Evolutionary conservation across 2,797 vertebrate genomes (phyloP).

Genomic region (Masticophis lateralis): DNA sequence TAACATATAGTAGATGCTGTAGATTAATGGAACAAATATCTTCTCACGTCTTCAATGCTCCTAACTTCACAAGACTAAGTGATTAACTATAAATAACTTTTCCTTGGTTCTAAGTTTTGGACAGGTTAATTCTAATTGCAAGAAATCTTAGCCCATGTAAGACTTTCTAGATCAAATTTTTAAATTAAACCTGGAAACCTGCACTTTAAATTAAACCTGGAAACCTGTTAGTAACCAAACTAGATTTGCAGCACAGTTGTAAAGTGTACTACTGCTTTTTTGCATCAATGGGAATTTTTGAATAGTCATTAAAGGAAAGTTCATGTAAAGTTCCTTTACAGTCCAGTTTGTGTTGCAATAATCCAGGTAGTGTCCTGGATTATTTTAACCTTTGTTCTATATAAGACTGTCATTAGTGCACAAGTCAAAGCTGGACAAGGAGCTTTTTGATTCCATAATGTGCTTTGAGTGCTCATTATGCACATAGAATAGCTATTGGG

Average conservation of each 20-base stretch:
- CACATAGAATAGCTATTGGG: not conserved
- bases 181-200: not conserved
- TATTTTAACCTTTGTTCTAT: not conserved
- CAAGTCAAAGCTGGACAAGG: not conserved
- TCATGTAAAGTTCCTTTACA: not conserved
- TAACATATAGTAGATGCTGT: not conserved
- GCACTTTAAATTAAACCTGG: not conserved
- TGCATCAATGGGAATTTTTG: not conserved
- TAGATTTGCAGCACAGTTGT: not conserved
- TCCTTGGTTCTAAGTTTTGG: not conserved
- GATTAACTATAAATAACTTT: not conserved
- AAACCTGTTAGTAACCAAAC: not conserved
- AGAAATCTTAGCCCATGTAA: not conserved
- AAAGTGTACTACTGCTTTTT: not conserved
- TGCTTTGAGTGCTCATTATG: not conserved
- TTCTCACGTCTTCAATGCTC: not conserved
- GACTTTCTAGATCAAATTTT: not conserved
- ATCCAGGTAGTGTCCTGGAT: not conserved
- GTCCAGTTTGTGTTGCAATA: not conserved
- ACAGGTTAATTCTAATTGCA: not conserved
- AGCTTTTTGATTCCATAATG: not conserved
- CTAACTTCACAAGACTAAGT: not conserved
- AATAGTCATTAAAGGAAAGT: not conserved
- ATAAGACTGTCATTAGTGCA: not conserved
- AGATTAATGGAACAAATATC: not conserved